These are phyloP conservation scores for Peromyscus eremicus DNA, from an alignment of 2,797 vertebrate genomes.

Conservation along the genomic window DNA sequence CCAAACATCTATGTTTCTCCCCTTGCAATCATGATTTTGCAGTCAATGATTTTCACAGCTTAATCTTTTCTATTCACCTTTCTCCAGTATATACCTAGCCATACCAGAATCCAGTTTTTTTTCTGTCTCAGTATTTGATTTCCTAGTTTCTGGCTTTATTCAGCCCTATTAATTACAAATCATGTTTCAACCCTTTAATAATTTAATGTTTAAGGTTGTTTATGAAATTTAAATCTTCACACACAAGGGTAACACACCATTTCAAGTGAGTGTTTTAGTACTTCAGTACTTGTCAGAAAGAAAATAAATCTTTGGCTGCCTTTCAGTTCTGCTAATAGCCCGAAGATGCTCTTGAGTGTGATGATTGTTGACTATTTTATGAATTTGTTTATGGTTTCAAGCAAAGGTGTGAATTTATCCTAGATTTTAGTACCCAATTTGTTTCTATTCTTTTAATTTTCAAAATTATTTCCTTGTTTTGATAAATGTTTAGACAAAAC, in stretches of 20 bases:
- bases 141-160: slow-evolving; percentile 21
- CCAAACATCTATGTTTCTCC: neutral
- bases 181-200: slow-evolving; percentile 1
- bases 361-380: slow-evolving; percentile 43
- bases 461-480: slow-evolving; percentile 20
- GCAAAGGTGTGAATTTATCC: slow-evolving; percentile 38
- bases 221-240: slow-evolving; percentile 31
- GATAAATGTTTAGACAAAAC: slow-evolving; percentile 20
- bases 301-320: slow-evolving; percentile 34
- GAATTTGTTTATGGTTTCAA: slow-evolving; percentile 61
- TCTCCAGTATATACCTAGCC: neutral
- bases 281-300: slow-evolving; percentile 54
- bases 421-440: neutral
- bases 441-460: slow-evolving; percentile 21
- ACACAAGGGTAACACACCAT: neutral
- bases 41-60: neutral
- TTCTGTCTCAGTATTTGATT: neutral
- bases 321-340: slow-evolving; percentile 53
- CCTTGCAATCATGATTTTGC: neutral
- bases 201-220: slow-evolving; percentile 47
- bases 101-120: neutral
- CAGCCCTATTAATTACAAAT: neutral
- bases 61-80: neutral
- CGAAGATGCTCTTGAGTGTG: slow-evolving; percentile 32
- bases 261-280: slow-evolving; percentile 13